Evolutionary conservation across 2,888 invertebrate species (phyloP).

Genomic region (Corbicula japonica): DNA sequence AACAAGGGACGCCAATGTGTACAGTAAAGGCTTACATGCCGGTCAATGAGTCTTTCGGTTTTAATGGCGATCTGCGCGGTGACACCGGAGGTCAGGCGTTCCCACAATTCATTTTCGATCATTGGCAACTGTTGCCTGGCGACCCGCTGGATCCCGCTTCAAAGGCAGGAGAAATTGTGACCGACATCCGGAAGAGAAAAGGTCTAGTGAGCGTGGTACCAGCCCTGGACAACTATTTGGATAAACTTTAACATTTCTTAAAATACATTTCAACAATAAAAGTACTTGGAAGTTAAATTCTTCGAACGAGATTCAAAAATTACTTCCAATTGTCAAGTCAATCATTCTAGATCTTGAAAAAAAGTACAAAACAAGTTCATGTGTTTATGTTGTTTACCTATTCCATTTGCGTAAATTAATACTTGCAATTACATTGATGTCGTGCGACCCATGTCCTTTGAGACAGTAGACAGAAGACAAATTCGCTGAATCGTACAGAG

Average conservation of each 20-base stretch:
- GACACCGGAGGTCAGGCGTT: constrained; percentile 99
- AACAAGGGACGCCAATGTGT: constrained; percentile 99
- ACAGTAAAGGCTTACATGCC: constrained; percentile 99
- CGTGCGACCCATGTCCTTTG: no score
- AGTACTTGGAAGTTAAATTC: no score
- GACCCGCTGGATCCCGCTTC: constrained; percentile 93
- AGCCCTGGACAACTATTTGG: constrained; percentile 97
- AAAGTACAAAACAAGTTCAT: no score
- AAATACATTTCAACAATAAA: background rate
- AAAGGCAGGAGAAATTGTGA: constrained; percentile 87
- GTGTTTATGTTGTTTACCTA: no score
- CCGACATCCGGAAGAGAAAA: constrained; percentile 99
- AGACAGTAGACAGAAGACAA: no score
- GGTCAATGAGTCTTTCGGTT: constrained; percentile 99
- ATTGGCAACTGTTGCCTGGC: constrained; percentile 99
- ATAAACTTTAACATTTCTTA: constrained; percentile 94
- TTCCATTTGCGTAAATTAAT: no score
- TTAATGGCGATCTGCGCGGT: constrained; percentile 97
- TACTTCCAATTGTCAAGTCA: no score
- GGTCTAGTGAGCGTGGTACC: constrained; percentile 99
- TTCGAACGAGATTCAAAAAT: no score
- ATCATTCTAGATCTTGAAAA: no score
- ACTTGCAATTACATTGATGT: no score
- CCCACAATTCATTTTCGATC: constrained; percentile 99
- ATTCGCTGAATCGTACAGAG: no score